These are phyloP conservation scores for Sclerodermus sp. DNA, from an alignment of 2,888 invertebrate genomes.

Conservation along the genomic window DNA sequence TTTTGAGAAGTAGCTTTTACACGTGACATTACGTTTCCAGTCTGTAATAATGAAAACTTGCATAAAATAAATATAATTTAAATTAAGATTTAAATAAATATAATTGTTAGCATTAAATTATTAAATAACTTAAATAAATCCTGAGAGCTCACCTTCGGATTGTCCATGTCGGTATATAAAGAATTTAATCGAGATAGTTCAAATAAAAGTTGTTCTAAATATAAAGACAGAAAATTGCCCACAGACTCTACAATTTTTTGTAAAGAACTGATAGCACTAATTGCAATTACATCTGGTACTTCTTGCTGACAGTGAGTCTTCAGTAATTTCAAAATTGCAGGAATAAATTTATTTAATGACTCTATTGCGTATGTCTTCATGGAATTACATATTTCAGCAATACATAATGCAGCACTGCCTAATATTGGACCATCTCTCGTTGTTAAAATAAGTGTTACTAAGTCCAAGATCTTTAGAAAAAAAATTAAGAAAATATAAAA, in stretches of 20 bases:
- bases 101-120: too few relatives aligned
- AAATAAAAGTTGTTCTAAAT: conserved; percentile 72
- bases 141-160: conserved; percentile 40
- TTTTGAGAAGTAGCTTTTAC: conserved; percentile 68
- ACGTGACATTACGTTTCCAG: conserved; percentile 61
- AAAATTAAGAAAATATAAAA: not conserved
- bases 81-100: too few relatives aligned
- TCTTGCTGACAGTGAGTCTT: conserved; percentile 65
- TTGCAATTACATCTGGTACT: conserved; percentile 65
- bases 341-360: conserved; percentile 78
- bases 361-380: conserved; percentile 76
- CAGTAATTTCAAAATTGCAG: conserved; percentile 69
- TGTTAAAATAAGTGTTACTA: conserved; percentile 67
- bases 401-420: conserved; percentile 74
- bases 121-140: not conserved
- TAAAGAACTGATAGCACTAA: conserved; percentile 77
- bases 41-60: conserved; percentile 35
- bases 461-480: conserved; percentile 63
- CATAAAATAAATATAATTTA: not conserved
- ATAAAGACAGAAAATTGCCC: conserved; percentile 83
- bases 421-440: conserved; percentile 66
- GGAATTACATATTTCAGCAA: conserved; percentile 77
- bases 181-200: conserved; percentile 64
- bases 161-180: conserved; percentile 43
- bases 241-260: conserved; percentile 82